Conservation (phyloP, 2,888 invertebrate genomes). For the Synergus umbraculus region DNA sequence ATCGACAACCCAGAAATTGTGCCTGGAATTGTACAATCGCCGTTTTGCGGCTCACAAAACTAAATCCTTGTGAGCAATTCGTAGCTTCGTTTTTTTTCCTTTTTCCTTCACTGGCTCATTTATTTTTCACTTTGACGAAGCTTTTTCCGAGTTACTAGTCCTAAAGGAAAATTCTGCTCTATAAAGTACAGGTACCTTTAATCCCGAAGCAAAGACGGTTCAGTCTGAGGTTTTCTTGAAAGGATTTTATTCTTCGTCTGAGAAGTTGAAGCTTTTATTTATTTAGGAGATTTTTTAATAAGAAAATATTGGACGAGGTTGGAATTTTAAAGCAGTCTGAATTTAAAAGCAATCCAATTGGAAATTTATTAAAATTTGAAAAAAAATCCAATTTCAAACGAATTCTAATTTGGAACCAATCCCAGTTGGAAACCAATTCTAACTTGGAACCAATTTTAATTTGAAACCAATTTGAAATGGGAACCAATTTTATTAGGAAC, state of each 20-base stretch:
- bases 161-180: neutral
- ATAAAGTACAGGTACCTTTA: neutral
- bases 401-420: neutral
- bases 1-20: neutral
- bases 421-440: neutral
- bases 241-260: neutral
- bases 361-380: neutral
- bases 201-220: no score
- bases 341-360: neutral
- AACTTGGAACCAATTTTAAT: neutral
- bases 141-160: neutral
- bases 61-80: neutral
- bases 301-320: neutral
- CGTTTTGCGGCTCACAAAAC: neutral
- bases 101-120: conserved; percentile 39
- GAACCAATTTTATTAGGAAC: no score
- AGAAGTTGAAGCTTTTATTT: neutral
- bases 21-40: neutral
- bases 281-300: neutral
- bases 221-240: no score
- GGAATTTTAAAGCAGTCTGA: no score
- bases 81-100: neutral
- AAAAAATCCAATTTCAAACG: no score
- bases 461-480: no score
- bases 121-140: conserved; percentile 20